phyloP scores from a whole-genome alignment of 2,797 vertebrate species.

The Sciurus carolinensis region DNA sequence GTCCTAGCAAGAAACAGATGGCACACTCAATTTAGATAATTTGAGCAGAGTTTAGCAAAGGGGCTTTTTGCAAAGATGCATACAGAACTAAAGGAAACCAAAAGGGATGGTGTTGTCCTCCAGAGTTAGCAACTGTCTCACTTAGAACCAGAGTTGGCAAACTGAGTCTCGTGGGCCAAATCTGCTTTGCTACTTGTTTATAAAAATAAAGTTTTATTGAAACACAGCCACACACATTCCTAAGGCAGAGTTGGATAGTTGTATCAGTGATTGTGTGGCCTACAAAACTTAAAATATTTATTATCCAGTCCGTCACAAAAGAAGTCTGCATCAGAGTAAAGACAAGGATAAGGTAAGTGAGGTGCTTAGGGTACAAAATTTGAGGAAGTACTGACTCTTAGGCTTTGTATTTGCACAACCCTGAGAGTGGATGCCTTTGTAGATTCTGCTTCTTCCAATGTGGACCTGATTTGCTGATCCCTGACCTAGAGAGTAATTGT shows the following conservation, averaged over 20 bases:
- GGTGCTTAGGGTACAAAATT: background rate
- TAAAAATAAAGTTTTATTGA: conserved; percentile 74
- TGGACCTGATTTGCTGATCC: background rate
- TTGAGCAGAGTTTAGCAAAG: conserved; percentile 67
- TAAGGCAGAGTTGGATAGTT: background rate
- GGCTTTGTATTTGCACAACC: background rate
- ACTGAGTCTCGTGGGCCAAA: background rate
- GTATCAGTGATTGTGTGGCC: background rate
- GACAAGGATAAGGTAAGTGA: background rate
- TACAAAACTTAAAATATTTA: background rate
- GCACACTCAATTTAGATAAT: conserved; percentile 69
- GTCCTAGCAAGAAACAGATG: conserved; percentile 81
- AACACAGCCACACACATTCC: background rate
- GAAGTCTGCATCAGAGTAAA: background rate
- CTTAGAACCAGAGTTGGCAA: background rate
- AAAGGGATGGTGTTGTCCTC: background rate
- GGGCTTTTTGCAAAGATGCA: conserved; percentile 55
- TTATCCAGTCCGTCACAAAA: background rate
- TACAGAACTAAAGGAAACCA: conserved; percentile 48
- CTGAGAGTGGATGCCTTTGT: background rate
- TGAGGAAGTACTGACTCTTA: background rate
- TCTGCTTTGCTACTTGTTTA: background rate
- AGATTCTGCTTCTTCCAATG: background rate
- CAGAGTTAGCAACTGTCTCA: background rate
- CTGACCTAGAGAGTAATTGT: background rate